Evolutionary conservation across 2,888 invertebrate genomes (phyloP), one percentile per base, ranked within the genome.

Genomic region (Pristionchus exspectatus): DNA sequence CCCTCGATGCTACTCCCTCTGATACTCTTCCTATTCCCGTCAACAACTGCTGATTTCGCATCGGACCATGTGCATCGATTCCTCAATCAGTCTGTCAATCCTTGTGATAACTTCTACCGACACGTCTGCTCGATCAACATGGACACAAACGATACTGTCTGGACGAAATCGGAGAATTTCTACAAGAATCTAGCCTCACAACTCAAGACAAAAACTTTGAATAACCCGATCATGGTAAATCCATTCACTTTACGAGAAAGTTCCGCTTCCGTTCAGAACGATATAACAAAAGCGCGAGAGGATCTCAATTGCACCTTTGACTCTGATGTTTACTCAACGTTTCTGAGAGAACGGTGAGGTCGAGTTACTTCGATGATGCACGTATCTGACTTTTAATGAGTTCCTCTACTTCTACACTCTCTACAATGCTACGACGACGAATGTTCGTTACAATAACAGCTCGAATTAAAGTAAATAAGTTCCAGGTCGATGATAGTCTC

Each of bases 231-330:
- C 3, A 85, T 85, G 59, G 84, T 85, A 24, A 12, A 5, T 30
- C 21, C 5, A 30, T 27, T 30, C 18, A 24, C 21, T 38, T 77
- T 2, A 77, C 44, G 44, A 33, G 12, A 69, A 2, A n/a, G 59
- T 56, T 14, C 2, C 9, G 27, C 2, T 30, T 56, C 7, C 84
- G 7, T 85, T 85, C 84, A 59, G 84, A 85, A 85, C 56, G 84
- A 85, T 38, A 85, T 85, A 56, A 56, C 56, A 33, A 33, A 85
- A 24, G 84, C 33, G 12, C 27, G 84, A 0, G 33, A 9, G 21
- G 84, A 33, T 85, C 84, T 63, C 59, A 85, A 85, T 59, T 85
- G 84, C 59, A 85, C 59, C 21, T 59, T 59, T 21, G 84, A 85
- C 27, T 21, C 84, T 12, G 59, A 59, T 59, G 84, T 85, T 33